Percentiles rank a stretch among this genome's conserved stretches.
Conservation (phyloP, 2,888 invertebrate species). For the Cantharis flavilabris region DNA sequence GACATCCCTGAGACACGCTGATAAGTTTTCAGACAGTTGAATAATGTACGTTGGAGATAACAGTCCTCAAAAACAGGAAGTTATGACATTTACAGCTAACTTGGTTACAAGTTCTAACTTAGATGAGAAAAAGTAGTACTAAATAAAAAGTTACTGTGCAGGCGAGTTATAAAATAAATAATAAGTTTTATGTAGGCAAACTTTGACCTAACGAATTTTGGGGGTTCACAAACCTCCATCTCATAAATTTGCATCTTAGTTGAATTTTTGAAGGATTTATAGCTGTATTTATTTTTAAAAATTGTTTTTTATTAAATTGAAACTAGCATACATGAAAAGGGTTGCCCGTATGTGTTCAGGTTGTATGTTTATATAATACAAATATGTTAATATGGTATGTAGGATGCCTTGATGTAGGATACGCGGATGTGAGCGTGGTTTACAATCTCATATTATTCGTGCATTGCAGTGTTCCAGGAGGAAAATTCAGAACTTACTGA, state of each 20-base stretch:
- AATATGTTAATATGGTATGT: neutral
- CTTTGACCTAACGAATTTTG: constrained; percentile 23
- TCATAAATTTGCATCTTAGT: constrained; percentile 21
- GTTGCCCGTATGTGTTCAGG: neutral
- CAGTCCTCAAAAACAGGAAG: constrained; percentile 32
- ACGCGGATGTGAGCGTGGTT: neutral
- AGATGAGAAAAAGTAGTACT: constrained; percentile 29
- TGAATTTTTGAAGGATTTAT: constrained; percentile 25
- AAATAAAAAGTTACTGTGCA: constrained; percentile 29
- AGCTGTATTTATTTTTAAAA: neutral
- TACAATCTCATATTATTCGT: neutral
- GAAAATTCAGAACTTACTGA: neutral
- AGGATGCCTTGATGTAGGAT: neutral
- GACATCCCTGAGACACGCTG: constrained; percentile 31
- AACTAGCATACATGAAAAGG: neutral
- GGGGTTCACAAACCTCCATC: constrained; percentile 11
- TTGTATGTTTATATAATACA: neutral
- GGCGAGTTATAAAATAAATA: constrained; percentile 28
- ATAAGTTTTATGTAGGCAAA: constrained; percentile 28
- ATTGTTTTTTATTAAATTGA: neutral
- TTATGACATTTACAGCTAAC: constrained; percentile 32
- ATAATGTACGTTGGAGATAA: constrained; percentile 31
- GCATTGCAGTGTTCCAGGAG: neutral
- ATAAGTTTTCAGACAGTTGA: constrained; percentile 31
- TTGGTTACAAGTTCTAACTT: constrained; percentile 31